Percentiles rank a stretch among this genome's conserved stretches.
These are phyloP conservation scores for Bagarius yarrelli DNA, from an alignment of 2,113 vertebrate species.

Conservation along the genomic window DNA sequence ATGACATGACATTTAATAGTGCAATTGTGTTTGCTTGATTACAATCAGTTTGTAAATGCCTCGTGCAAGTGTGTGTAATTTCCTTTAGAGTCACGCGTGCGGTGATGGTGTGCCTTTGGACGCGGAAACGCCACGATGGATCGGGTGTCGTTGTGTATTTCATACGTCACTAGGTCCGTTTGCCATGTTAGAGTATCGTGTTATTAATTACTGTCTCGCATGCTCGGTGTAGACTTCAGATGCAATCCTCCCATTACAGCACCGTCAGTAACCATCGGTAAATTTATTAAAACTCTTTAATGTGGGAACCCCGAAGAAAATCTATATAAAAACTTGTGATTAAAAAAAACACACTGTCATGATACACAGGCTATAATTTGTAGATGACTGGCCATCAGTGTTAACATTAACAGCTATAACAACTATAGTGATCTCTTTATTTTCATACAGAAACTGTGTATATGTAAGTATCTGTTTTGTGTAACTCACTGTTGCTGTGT, in stretches of 20 bases:
- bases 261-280: constrained; percentile 8
- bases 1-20: constrained; percentile 60
- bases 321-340: not conserved
- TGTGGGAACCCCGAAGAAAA: not conserved
- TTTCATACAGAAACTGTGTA: constrained; percentile 75
- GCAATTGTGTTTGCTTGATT: constrained; percentile 54
- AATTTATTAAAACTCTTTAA: constrained; percentile 17
- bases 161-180: not conserved
- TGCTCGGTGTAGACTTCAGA: constrained; percentile 1
- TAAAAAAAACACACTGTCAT: not conserved
- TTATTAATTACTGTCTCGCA: constrained; percentile 14
- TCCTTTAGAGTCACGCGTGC: constrained; percentile 55
- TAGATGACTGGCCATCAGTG: constrained; percentile 21
- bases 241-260: not conserved
- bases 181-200: constrained; percentile 6
- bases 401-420: constrained; percentile 67
- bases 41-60: constrained; percentile 50
- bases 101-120: constrained; percentile 61
- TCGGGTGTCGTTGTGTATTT: constrained; percentile 35
- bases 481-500: constrained; percentile 53
- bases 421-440: constrained; percentile 69
- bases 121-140: constrained; percentile 37
- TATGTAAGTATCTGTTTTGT: constrained; percentile 64
- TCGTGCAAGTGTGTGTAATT: constrained; percentile 48
- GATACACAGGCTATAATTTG: not conserved